Percentiles rank a stretch among this genome's conserved stretches.
Evolutionary conservation across 2,113 vertebrate genomes (phyloP).

Genomic region (Fulica atra): DNA sequence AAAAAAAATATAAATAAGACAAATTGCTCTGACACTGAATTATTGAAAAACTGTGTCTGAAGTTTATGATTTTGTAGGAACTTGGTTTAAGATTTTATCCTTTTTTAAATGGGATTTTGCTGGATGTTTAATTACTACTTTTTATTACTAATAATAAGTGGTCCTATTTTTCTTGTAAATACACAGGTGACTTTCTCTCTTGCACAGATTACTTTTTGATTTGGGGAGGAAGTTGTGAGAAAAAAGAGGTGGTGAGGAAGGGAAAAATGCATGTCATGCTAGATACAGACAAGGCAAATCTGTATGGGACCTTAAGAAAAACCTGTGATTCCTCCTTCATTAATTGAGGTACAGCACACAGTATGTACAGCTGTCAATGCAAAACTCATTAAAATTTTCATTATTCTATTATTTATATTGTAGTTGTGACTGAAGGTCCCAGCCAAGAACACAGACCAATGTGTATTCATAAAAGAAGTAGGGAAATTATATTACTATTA

Average conservation of each 20-base stretch:
- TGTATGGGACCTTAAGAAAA: not conserved
- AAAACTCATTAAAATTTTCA: slow-evolving; percentile 8
- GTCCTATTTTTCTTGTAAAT: not conserved
- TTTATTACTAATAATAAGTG: not conserved
- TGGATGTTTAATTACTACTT: not conserved
- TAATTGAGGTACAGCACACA: not conserved
- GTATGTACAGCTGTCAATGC: fast-evolving
- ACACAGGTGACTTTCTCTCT: not conserved
- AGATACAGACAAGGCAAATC: not conserved
- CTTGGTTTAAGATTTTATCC: not conserved
- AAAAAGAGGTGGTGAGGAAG: not conserved
- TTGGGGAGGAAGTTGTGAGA: not conserved
- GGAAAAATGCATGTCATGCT: not conserved
- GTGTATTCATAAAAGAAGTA: not conserved
- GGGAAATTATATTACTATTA: slow-evolving; percentile 1
- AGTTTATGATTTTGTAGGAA: not conserved
- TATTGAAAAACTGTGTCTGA: not conserved
- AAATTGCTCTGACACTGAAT: not conserved
- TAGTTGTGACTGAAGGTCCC: not conserved
- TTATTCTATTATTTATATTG: slow-evolving; percentile 8
- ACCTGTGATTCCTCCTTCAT: not conserved
- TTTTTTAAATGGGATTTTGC: not conserved
- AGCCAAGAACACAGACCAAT: not conserved
- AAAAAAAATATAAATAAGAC: slow-evolving; percentile 28
- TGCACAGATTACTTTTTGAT: not conserved